Evolutionary conservation across 2,113 vertebrate genomes (phyloP).

Genomic region (Cynopterus brachyotis): DNA sequence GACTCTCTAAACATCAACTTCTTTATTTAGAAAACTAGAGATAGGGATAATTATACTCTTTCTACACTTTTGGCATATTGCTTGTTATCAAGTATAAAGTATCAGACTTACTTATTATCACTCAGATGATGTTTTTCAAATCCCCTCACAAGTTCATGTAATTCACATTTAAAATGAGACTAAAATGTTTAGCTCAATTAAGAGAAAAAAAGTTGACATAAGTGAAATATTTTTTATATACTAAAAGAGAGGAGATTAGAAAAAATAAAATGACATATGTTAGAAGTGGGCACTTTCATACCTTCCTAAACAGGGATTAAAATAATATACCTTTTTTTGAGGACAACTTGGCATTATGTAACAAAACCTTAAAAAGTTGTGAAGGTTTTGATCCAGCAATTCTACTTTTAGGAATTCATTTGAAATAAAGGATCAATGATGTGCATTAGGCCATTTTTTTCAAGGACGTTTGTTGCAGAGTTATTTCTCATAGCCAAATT

Average conservation of each 20-base stretch:
- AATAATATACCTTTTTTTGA: neutral
- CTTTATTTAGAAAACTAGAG: conserved; percentile 2
- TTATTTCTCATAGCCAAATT: conserved; percentile 3
- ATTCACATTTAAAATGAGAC: neutral
- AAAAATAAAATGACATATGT: neutral
- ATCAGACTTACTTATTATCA: neutral
- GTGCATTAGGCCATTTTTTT: neutral
- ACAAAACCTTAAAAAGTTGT: conserved; percentile 8
- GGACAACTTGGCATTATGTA: neutral
- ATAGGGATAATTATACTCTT: neutral
- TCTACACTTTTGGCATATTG: neutral
- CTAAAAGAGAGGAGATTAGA: neutral
- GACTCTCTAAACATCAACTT: neutral
- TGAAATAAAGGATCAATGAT: conserved; percentile 5
- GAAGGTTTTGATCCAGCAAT: neutral
- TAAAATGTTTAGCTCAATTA: neutral
- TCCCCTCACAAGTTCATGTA: neutral
- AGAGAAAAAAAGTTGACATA: neutral
- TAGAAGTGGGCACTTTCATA: neutral
- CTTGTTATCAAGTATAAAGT: neutral
- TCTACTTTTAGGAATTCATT: neutral
- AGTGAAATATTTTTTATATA: neutral
- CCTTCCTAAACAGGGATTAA: neutral
- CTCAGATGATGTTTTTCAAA: neutral
- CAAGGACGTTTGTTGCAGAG: neutral